Evolutionary conservation across 2,797 vertebrate species (phyloP).

Genomic region (Premnoplex brunnescens): DNA sequence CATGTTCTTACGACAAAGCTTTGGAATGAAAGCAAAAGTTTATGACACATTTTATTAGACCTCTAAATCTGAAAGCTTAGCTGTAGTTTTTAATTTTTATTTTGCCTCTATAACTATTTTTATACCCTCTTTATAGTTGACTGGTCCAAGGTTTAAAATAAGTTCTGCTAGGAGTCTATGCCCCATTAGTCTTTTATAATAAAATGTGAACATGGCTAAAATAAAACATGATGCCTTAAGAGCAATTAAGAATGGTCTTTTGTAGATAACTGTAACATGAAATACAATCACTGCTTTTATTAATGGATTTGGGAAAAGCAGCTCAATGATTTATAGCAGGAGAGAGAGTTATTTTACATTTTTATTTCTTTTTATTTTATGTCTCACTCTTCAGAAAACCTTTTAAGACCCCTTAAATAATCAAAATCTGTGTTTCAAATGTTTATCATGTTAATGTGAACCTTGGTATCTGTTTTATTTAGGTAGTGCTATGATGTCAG

Average conservation of each 20-base stretch:
- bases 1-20: constrained; percentile 73
- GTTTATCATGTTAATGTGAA: constrained; percentile 49
- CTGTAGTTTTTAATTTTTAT: constrained; percentile 78
- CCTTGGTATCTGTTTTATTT: constrained; percentile 65
- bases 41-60: constrained; percentile 80
- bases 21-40: constrained; percentile 82
- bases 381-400: constrained; percentile 34
- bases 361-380: constrained; percentile 73
- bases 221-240: constrained; percentile 71
- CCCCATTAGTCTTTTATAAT: constrained; percentile 74
- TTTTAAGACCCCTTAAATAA: constrained; percentile 45
- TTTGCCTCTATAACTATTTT: constrained; percentile 75
- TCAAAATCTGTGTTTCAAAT: constrained; percentile 35
- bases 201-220: constrained; percentile 74
- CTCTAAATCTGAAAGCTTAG: constrained; percentile 73
- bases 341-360: constrained; percentile 54
- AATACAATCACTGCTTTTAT: constrained; percentile 72
- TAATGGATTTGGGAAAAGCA: constrained; percentile 73
- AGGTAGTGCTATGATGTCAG: constrained; percentile 62
- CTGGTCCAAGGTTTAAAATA: constrained; percentile 72
- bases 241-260: constrained; percentile 75
- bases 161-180: constrained; percentile 71
- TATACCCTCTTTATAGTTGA: constrained; percentile 72
- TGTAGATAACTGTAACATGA: constrained; percentile 74
- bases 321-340: constrained; percentile 50